phyloP scores from a whole-genome alignment of 2,113 vertebrate species.

The Cnemophilus loriae region DNA sequence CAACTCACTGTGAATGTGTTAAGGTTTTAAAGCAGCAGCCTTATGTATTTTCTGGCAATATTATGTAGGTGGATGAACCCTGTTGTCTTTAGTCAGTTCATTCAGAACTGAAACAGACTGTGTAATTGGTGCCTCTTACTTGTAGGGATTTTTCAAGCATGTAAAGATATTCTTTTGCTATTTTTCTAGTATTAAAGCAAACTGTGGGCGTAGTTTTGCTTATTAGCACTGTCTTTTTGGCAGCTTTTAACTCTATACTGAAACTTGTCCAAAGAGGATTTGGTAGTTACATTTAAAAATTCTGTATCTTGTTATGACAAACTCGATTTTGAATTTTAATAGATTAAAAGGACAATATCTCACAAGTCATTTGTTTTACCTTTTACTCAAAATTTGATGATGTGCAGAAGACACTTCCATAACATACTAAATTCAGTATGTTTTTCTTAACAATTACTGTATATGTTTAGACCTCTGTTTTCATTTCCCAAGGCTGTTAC shows the following conservation, averaged over 20 bases:
- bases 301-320: not conserved
- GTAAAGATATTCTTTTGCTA: not conserved
- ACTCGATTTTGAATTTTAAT: not conserved
- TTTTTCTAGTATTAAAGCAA: not conserved
- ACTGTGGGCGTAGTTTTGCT: not conserved
- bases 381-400: not conserved
- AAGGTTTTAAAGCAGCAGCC: not conserved
- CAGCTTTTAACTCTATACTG: not conserved
- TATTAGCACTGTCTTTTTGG: not conserved
- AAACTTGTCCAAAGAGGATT: not conserved
- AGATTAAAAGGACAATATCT: not conserved
- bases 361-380: not conserved
- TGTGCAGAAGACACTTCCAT: not conserved
- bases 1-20: not conserved
- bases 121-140: not conserved
- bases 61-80: not conserved
- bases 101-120: not conserved
- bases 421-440: not conserved
- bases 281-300: not conserved
- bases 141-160: not conserved
- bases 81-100: not conserved
- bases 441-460: not conserved
- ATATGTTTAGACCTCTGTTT: not conserved
- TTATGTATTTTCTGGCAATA: accelerated
- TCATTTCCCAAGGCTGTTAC: not conserved